Base-by-base conservation (phyloP, 2,888 invertebrate genomes). In the Protonemura montana region DNA sequence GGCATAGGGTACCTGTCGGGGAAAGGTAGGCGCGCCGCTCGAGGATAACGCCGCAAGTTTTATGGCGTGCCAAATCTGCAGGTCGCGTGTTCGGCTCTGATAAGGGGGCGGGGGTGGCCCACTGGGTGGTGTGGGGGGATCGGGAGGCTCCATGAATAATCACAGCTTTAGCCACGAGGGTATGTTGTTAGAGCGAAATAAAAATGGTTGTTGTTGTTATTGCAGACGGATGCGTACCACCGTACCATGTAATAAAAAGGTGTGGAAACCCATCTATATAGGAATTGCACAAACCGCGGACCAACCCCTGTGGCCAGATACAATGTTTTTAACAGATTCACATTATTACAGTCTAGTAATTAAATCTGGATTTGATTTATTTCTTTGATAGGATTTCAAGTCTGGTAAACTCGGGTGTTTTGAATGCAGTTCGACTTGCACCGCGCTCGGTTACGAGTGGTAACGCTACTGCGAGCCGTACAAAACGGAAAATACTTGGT, bases 1-100 rank as follows among this genome's bases (percentile, higher is more conserved):
- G 59, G 59, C 21, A 21, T 59, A 2, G 59, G 59, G 59, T 59
- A 21, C 59, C 59, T 59, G 21, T 21, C 59, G 59, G 59, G 16
- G 59, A 59, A 16, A 59, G 59, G 59, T 59, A 21, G 21, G 59
- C 59, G 59, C 59, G 21, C 59, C 59, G 21, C 59, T 21, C 59
- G 16, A 10, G 59, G 59, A 59, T 59, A 10, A 10, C 59, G 59
- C 59, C 21, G 87, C 83, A 82, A 87, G 86, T 87, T 87, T 87
- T 86, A 87, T 87, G 29, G 87, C 87, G 85, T 87, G 87, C 86
- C 87, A 83, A 86, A 87, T 86, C 82, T 86, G 86, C 77, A 42
- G 35, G 85, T 87, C 85, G 86, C 87, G 86, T 87, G 87, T 83
- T 83, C 5, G 28, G 16, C n/a, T 2, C 10, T 78, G 78, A 27